Percentiles rank a stretch among this genome's conserved stretches.
These are phyloP conservation scores for Carduelis carduelis DNA, from an alignment of 2,797 vertebrate genomes.

Conservation along the genomic window DNA sequence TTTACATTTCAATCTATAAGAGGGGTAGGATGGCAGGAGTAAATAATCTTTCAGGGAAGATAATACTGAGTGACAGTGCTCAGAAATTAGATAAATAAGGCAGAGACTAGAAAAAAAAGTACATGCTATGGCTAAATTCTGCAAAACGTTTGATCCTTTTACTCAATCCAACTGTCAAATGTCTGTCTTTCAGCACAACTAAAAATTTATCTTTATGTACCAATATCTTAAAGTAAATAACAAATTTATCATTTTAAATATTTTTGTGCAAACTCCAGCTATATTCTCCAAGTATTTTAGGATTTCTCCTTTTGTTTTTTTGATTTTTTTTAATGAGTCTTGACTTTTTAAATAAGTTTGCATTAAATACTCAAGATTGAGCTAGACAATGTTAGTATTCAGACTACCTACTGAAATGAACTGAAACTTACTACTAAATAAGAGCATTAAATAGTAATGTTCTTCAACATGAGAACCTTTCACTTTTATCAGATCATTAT, in stretches of 20 bases:
- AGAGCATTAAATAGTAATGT: not conserved
- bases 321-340: not conserved
- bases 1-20: constrained; percentile 19
- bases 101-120: not conserved
- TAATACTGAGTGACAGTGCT: not conserved
- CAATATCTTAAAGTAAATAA: not conserved
- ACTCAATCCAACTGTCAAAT: not conserved
- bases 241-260: not conserved
- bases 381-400: not conserved
- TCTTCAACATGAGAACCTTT: not conserved
- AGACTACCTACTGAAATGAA: not conserved
- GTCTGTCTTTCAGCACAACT: not conserved
- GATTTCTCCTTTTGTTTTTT: not conserved
- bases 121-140: not conserved
- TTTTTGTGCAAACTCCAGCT: not conserved
- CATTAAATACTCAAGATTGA: not conserved
- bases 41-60: not conserved
- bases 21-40: not conserved
- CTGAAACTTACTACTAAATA: not conserved
- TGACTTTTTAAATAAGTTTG: not conserved
- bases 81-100: not conserved
- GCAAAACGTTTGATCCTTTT: not conserved
- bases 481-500: not conserved
- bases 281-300: not conserved
- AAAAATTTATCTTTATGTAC: not conserved